Percentiles rank a stretch among this genome's conserved stretches.
phyloP scores from a whole-genome alignment of 2,888 invertebrate genomes.

The Oegoconia quadripuncta region DNA sequence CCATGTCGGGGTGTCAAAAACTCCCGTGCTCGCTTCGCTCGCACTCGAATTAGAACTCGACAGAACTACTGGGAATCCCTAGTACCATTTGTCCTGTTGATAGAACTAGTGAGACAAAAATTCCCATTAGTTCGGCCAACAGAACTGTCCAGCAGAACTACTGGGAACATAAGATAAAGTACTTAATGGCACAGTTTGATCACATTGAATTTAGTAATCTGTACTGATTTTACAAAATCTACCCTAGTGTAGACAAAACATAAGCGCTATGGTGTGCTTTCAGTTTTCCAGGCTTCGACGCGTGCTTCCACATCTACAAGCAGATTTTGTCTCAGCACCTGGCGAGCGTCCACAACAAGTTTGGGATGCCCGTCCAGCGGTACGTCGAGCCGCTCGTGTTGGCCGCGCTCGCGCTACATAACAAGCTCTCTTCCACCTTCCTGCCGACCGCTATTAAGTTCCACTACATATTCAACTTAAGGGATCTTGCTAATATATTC shows the following conservation, averaged over 20 bases:
- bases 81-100: too few species aligned
- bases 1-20: too few species aligned
- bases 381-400: slow-evolving; percentile 81
- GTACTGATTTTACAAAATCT: background rate
- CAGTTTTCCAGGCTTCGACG: slow-evolving; percentile 91
- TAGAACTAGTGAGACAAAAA: too few species aligned
- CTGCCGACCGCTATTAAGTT: slow-evolving; percentile 96
- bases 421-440: slow-evolving; percentile 86
- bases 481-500: slow-evolving; percentile 96
- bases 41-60: too few species aligned
- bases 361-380: slow-evolving; percentile 78
- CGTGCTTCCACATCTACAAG: slow-evolving; percentile 90
- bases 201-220: background rate
- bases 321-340: slow-evolving; percentile 90
- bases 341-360: slow-evolving; percentile 82
- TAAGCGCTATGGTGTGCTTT: slow-evolving; percentile 8
- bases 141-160: too few species aligned
- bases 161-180: too few species aligned
- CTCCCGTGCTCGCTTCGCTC: too few species aligned
- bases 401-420: slow-evolving; percentile 87
- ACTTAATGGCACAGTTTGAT: too few species aligned
- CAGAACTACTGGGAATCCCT: too few species aligned
- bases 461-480: slow-evolving; percentile 95
- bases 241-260: background rate
- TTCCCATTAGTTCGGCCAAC: too few species aligned